phyloP scores from a whole-genome alignment of 2,797 vertebrate species.

The Hydrolagus colliei region DNA sequence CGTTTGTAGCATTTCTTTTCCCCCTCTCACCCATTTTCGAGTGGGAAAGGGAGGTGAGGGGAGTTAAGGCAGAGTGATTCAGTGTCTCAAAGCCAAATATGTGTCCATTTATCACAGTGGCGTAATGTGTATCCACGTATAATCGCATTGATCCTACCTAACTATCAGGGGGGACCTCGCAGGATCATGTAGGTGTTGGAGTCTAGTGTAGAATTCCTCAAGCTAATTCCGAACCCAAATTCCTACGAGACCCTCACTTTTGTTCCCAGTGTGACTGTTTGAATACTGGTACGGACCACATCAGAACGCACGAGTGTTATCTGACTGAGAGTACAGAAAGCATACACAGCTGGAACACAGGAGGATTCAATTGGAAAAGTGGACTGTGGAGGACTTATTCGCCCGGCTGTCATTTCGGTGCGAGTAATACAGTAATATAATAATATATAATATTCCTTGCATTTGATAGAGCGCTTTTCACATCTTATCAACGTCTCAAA shows the following conservation, averaged over 20 bases:
- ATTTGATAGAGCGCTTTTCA: too few relatives aligned
- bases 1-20: too few relatives aligned
- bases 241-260: not conserved
- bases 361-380: not conserved
- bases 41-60: too few relatives aligned
- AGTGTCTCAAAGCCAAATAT: not conserved
- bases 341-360: not conserved
- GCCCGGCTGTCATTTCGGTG: not conserved
- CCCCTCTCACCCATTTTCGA: too few relatives aligned
- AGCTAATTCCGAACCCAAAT: not conserved
- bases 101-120: not conserved
- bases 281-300: not conserved
- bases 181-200: not conserved
- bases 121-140: not conserved
- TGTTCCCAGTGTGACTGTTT: not conserved
- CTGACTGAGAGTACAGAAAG: not conserved
- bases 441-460: too few relatives aligned
- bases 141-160: not conserved
- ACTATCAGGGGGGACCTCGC: not conserved
- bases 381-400: not conserved
- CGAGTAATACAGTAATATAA: not conserved
- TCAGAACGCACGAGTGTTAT: not conserved
- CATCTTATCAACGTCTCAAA: too few relatives aligned
- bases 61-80: too few relatives aligned
- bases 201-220: too few relatives aligned